Conservation (phyloP, 2,113 vertebrate genomes). For the Notarius lentiginosus region DNA sequence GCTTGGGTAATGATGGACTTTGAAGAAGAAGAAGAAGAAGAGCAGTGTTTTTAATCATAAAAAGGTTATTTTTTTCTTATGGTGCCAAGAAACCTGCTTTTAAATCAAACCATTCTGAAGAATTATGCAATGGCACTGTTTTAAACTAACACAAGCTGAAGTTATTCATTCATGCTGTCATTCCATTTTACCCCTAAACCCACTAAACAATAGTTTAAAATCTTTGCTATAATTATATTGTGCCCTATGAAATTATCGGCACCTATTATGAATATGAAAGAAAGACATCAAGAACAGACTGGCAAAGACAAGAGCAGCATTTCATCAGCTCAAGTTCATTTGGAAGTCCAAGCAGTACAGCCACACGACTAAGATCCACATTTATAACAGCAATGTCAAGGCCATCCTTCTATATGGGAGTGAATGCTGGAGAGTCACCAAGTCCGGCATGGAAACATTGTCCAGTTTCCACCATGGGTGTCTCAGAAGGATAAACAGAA, state of each 20-base stretch:
- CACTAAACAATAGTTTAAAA: background rate
- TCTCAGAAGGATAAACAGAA: no score
- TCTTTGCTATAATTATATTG: background rate
- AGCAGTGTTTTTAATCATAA: background rate
- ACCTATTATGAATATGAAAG: background rate
- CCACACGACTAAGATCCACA: no score
- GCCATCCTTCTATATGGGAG: no score
- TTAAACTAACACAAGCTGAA: background rate
- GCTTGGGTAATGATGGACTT: constrained; percentile 14
- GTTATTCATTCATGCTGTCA: background rate
- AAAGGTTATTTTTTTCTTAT: background rate
- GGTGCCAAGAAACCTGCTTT: constrained; percentile 13
- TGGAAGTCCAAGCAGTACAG: no score
- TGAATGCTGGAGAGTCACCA: no score
- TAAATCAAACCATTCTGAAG: background rate
- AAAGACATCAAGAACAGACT: no score
- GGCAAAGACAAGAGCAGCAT: no score
- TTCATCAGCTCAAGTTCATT: no score
- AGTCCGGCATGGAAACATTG: no score
- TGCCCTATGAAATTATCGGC: background rate
- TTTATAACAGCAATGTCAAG: no score
- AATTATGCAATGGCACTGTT: background rate
- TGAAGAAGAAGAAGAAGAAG: background rate
- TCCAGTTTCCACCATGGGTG: no score
- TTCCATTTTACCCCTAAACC: background rate